Conservation (phyloP, 2,888 invertebrate genomes). For the Drosophila cognata region DNA sequence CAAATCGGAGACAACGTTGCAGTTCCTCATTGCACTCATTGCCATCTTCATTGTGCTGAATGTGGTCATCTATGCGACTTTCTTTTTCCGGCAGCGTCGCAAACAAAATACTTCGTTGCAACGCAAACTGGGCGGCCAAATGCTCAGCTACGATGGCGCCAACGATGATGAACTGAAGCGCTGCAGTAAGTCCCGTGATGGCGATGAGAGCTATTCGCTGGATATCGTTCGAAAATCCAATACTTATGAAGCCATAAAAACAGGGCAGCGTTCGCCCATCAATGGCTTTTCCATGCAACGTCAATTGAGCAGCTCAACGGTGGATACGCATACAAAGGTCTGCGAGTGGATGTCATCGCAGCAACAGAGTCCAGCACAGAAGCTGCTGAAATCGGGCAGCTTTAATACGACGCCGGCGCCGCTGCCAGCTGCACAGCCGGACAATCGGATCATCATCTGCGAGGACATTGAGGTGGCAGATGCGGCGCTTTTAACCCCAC, state of each 20-base stretch:
- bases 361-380: conserved; percentile 66
- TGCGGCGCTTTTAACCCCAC: conserved; percentile 81
- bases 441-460: conserved; percentile 82
- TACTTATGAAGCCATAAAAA: conserved; percentile 83
- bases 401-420: conserved; percentile 85
- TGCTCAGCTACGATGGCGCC: conserved; percentile 83
- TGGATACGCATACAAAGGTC: conserved; percentile 94
- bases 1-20: conserved; percentile 87
- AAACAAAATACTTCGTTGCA: conserved; percentile 72
- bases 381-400: conserved; percentile 70
- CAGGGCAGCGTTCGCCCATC: conserved; percentile 84
- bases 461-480: conserved; percentile 84
- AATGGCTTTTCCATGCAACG: conserved; percentile 88
- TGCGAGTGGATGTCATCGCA: conserved; percentile 94
- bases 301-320: conserved; percentile 91
- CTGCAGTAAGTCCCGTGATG: conserved; percentile 80
- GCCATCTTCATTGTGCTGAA: conserved; percentile 91
- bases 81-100: conserved; percentile 82
- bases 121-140: conserved; percentile 82
- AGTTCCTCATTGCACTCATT: conserved; percentile 88
- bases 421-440: conserved; percentile 34
- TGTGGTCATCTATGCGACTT: conserved; percentile 85
- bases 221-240: conserved; percentile 84
- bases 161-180: conserved; percentile 85
- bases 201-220: conserved; percentile 84